Evolutionary conservation across 2,113 vertebrate species (phyloP), one percentile per base, ranked within the genome.

Genomic region (Aptenodytes patagonicus): DNA sequence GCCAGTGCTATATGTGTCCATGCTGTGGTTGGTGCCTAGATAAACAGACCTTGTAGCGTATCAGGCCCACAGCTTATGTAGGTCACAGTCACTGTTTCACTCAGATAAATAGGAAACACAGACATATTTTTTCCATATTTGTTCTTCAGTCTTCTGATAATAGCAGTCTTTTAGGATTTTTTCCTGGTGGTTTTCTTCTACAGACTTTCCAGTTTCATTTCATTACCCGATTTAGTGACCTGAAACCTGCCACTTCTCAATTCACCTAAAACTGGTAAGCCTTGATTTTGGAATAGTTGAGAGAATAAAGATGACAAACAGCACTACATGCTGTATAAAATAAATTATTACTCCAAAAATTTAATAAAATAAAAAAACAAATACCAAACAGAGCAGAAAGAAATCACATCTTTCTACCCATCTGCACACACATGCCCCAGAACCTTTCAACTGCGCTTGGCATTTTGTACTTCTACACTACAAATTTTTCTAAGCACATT

Each of bases 311-410:
- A 73, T 44, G 32, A 57, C 20, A 75, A 84, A 54, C 22, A 83
- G 21, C 47, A 61, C 38, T 82, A 52, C 17, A 20, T 1, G 7
- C 51, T 65, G n/a, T 52, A 42, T 14, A 83, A 49, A 90, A 96
- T 44, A 93, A 94, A 83, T 69, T 52, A 83, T n/a, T 83, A n/a
- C 40, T 90, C 26, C 2, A 88, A 70, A 94, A 88, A 65, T n/a
- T 22, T 86, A 75, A 68, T 73, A 85, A 79, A 88, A 82, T 40
- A 44, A 75, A 65, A 61, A 34, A 40, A 17, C 9, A 94, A 91
- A 93, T 71, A 87, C 34, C 82, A 96, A 96, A 78, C 93, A 95
- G 97, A 97, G 95, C 97, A 97, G 94, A 97, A 97, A 92, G 61
- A 91, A 97, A 95, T 96, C 87, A 80, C 66, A 89, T 97, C 78